phyloP scores from a whole-genome alignment of 1,140 invertebrate genomes.

The Caenorhabditis inopinata region DNA sequence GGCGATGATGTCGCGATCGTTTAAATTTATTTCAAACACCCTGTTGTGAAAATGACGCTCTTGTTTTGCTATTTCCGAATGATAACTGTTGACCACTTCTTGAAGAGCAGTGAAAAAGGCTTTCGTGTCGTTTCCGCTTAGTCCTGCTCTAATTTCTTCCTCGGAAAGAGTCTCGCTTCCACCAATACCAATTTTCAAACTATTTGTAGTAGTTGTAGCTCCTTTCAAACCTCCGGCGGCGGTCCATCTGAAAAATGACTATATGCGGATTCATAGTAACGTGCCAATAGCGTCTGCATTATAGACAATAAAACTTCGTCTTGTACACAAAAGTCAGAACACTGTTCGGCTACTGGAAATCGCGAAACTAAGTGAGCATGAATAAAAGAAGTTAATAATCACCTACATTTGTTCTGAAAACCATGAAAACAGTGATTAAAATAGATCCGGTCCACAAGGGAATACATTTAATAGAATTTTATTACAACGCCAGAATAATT shows the following conservation, averaged over 20 bases:
- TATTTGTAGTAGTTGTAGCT: not conserved
- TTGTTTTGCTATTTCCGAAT: conserved; percentile 6
- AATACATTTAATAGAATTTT: no score
- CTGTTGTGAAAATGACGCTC: conserved; percentile 5
- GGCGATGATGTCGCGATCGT: not conserved
- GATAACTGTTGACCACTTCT: conserved; percentile 17
- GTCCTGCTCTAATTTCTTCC: conserved; percentile 11
- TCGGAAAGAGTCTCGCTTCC: not conserved
- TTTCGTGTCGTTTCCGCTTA: not conserved
- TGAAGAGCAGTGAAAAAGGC: conserved; percentile 3
- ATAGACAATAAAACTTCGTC: no score
- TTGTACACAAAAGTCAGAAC: no score
- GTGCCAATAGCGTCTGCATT: no score
- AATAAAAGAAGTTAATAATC: not conserved
- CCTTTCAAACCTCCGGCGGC: not conserved
- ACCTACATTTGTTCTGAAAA: no score
- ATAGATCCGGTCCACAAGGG: no score
- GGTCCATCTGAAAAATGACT: not conserved
- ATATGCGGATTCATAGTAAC: no score
- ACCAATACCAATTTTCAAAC: not conserved
- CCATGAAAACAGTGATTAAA: no score
- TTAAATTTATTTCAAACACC: not conserved
- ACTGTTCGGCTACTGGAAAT: no score
- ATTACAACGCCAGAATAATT: no score
- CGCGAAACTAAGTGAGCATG: no score